These are phyloP conservation scores for Hippopotamus amphibius DNA, from an alignment of 2,113 vertebrate species.

Conservation along the genomic window DNA sequence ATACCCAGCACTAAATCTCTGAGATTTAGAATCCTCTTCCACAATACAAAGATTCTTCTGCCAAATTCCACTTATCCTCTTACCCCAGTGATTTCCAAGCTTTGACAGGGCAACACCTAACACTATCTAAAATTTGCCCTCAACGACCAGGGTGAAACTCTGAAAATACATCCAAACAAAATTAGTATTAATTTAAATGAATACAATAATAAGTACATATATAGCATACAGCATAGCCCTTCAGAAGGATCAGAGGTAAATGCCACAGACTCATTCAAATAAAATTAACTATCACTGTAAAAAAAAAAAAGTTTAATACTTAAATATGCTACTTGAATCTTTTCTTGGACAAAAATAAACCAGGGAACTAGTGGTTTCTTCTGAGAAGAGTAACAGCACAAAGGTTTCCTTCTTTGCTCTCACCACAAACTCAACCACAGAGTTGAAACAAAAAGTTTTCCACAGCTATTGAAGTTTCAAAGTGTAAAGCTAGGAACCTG, in stretches of 20 bases:
- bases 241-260: neutral
- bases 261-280: neutral
- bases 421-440: neutral
- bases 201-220: neutral
- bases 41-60: neutral
- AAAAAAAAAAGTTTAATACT: neutral
- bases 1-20: neutral
- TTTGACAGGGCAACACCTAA: neutral
- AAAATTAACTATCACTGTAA: neutral
- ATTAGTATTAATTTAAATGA: neutral
- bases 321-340: neutral
- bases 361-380: conserved; percentile 7
- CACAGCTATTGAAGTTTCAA: neutral
- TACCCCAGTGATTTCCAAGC: neutral
- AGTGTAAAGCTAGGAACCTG: neutral
- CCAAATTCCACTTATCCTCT: neutral
- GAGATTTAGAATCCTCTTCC: neutral
- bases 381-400: neutral
- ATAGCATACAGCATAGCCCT: neutral
- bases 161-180: neutral
- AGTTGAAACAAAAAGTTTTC: neutral
- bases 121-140: neutral
- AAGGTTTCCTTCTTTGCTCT: conserved; percentile 23
- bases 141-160: neutral
- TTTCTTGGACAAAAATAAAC: conserved; percentile 43